Conservation (phyloP, 23 tunicate genomes). For the Styela plicata region DNA sequence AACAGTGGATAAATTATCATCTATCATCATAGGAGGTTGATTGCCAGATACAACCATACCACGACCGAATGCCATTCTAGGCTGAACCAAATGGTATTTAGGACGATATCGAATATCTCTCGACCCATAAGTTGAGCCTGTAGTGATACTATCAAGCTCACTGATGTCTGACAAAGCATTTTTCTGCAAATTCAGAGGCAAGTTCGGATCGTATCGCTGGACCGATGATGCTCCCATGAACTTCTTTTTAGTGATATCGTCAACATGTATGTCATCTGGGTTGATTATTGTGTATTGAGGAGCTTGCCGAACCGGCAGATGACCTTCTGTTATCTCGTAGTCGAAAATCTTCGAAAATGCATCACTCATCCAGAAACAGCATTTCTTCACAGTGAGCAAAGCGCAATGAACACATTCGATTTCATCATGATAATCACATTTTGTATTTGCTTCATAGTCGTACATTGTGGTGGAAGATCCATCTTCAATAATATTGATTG, state of each 20-base stretch:
- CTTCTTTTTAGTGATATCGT: neutral
- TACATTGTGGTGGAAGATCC: slow-evolving; percentile 56
- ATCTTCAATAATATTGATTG: slow-evolving; percentile 39
- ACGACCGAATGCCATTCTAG: neutral
- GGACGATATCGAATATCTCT: slow-evolving; percentile 60
- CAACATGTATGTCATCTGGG: slow-evolving; percentile 35
- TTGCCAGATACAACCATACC: neutral
- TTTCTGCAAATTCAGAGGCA: slow-evolving; percentile 2
- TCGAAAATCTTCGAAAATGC: slow-evolving; percentile 41
- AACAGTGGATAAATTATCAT: neutral
- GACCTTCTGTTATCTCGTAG: slow-evolving; percentile 63
- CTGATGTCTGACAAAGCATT: neutral
- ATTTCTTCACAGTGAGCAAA: slow-evolving; percentile 58
- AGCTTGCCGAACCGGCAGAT: slow-evolving; percentile 53
- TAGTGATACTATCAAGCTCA: neutral
- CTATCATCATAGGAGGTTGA: neutral
- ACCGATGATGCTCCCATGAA: slow-evolving; percentile 14
- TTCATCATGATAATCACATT: slow-evolving; percentile 72
- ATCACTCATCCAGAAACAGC: slow-evolving; percentile 76
- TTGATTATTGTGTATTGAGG: slow-evolving; percentile 36
- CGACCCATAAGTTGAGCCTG: slow-evolving; percentile 22
- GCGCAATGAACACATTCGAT: slow-evolving; percentile 61
- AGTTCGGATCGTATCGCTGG: slow-evolving; percentile 1
- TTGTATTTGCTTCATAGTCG: slow-evolving; percentile 59
- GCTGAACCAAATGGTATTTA: slow-evolving; percentile 12